Evolutionary conservation across 2,797 vertebrate genomes (phyloP).

Genomic region (Chelonia mydas): DNA sequence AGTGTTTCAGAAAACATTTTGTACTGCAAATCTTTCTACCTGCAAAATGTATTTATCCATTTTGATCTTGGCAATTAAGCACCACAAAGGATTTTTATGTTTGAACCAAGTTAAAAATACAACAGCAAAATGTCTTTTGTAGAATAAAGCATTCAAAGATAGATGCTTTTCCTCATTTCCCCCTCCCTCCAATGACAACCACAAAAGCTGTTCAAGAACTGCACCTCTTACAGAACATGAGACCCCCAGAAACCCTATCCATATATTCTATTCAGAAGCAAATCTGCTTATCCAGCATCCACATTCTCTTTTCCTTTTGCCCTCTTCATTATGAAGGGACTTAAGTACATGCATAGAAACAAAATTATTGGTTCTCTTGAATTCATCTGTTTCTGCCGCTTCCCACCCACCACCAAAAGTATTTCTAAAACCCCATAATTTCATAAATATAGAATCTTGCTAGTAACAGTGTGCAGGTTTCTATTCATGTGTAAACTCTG

Average conservation of each 20-base stretch:
- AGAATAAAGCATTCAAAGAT: neutral
- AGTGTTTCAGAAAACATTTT: neutral
- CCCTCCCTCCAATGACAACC: neutral
- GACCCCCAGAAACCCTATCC: neutral
- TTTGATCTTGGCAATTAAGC: neutral
- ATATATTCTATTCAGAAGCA: neutral
- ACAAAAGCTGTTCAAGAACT: neutral
- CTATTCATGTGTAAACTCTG: no score
- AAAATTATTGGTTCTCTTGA: neutral
- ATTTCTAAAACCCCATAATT: no score
- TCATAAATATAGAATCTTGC: no score
- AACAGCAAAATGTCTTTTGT: neutral
- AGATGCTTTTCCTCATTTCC: neutral
- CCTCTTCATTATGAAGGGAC: neutral
- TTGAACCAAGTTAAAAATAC: accelerated
- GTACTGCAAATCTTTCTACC: neutral
- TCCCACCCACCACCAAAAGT: no score
- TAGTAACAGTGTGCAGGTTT: no score
- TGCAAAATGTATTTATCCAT: neutral
- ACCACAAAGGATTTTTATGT: neutral
- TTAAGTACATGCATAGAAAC: neutral
- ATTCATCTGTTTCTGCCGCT: neutral
- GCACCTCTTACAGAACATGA: neutral
- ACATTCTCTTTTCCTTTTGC: neutral
- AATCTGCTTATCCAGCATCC: neutral